Evolutionary conservation across 2,888 invertebrate genomes (phyloP).

Genomic region (Apodemia duryi): DNA sequence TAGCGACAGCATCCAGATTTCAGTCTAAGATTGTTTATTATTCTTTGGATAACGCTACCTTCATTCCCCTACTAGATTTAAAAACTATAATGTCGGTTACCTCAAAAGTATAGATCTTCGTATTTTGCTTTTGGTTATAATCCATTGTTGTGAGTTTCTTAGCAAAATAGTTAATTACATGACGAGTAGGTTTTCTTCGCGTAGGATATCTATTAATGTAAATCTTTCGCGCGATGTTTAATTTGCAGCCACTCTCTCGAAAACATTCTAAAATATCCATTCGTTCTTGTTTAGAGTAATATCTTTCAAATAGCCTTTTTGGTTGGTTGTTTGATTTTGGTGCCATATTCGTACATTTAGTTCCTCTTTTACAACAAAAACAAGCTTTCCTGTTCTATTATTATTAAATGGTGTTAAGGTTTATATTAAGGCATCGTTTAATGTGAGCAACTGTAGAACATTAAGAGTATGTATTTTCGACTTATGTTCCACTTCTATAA

Average conservation of each 20-base stretch:
- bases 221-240: neutral
- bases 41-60: too few relatives aligned
- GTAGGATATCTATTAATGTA: neutral
- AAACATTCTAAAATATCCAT: constrained; percentile 4
- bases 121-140: neutral
- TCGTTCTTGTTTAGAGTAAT: neutral
- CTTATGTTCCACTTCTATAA: constrained; percentile 19
- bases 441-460: neutral
- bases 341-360: neutral
- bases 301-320: neutral
- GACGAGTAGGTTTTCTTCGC: neutral
- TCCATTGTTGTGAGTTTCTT: neutral
- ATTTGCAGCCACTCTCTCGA: neutral
- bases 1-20: too few relatives aligned
- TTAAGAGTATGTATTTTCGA: neutral
- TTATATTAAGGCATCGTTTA: neutral
- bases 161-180: neutral
- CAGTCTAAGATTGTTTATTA: too few relatives aligned
- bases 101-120: neutral
- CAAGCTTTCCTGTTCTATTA: too few relatives aligned
- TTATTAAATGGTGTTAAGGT: neutral
- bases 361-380: neutral
- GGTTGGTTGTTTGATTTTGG: neutral
- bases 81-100: neutral
- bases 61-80: too few relatives aligned